Base-by-base conservation (phyloP, 2,797 vertebrate genomes). In the Australoheros facetus region DNA sequence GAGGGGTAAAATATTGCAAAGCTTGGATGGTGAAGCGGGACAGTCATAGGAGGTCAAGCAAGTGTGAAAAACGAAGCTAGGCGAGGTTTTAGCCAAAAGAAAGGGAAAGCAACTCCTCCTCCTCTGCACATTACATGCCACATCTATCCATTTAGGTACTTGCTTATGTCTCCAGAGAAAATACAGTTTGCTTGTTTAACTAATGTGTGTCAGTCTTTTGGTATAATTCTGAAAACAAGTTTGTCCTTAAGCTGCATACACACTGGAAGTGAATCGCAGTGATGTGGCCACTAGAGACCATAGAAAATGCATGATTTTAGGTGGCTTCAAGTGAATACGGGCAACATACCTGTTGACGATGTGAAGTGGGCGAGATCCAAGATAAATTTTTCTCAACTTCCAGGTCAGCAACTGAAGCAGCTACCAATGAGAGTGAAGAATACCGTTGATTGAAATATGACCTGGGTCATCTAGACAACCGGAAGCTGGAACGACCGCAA, bases 1-100 rank as follows among this genome's bases (percentile, higher is more conserved):
- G 81, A 51, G 91, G 86, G 89, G 85, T 94, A 92, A 95, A 92
- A 94, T 91, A 91, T 87, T 77, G 87, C 82, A 54, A 70, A 58
- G 90, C 73, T 91, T 75, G 28, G 58, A 79, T 80, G 88, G 82
- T 85, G 86, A 92, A 84, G 83, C 82, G 82, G 71, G 75, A 89
- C 81, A 89, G 88, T 85, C 83, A 86, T 86, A 81, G 79, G 91
- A 87, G 87, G 91, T 90, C 56, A 74, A 80, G 80, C 88, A 91
- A 89, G 84, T 88, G 90, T 90, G 84, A 92, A 78, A 84, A 72
- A 77, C 82, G 34, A 70, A 39, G 87, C 14, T 66, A 66, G 39
- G 77, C 82, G 91, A 93, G 90, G 92, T 90, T 90, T 89, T 83
- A 91, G 81, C 78, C 77, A 37, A 37, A 37, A 56, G 87, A 75